Base-by-base conservation (phyloP, 2,797 vertebrate genomes). In the Typhlichthys subterraneus region DNA sequence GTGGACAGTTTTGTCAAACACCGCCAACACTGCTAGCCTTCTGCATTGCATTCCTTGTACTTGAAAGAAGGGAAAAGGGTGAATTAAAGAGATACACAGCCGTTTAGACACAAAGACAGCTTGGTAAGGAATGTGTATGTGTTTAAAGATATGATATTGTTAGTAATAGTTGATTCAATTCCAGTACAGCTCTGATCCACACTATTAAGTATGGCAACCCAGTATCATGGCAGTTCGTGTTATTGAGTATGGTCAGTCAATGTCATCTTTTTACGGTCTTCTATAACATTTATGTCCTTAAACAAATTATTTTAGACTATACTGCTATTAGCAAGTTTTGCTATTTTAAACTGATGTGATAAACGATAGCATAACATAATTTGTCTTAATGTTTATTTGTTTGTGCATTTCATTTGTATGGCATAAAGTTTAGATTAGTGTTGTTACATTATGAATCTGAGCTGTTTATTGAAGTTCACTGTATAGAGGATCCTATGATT, bases 71-170 rank as follows among this genome's bases (percentile, higher is more conserved):
- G 13, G 12, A 52, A 31, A 53, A 60, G 33, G 54, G 60, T 45
- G 12, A 17, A 53, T 15, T 8, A 45, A 1, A 5, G 46, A 56
- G 61, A 45, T 12, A 49, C 23, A 15, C 49, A 10, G 64, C 66
- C 50, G 45, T 69, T 57, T 55, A 53, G 57, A 70, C 33, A 63
- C 74, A 64, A 81, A 77, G 77, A 78, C 72, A 75, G 67, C 65
- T 64, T 3, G 11, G 54, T 42, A 69, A 53, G 75, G 70, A 83
- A 81, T 73, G 75, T 61, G 48, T 54, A 54, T 69, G 69, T 79
- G 81, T 82, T 86, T 88, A 84, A 73, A 57, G 75, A 65, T n/a
- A 14, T 46, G 7, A 38, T 5, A 38, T 38, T 38, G 33, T 5
- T 38, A 23, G 3, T 38, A 8, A 38, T 8, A 38, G 7, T 38